These are phyloP conservation scores for Fulmarus glacialis DNA, from an alignment of 2,113 vertebrate genomes.

Conservation along the genomic window DNA sequence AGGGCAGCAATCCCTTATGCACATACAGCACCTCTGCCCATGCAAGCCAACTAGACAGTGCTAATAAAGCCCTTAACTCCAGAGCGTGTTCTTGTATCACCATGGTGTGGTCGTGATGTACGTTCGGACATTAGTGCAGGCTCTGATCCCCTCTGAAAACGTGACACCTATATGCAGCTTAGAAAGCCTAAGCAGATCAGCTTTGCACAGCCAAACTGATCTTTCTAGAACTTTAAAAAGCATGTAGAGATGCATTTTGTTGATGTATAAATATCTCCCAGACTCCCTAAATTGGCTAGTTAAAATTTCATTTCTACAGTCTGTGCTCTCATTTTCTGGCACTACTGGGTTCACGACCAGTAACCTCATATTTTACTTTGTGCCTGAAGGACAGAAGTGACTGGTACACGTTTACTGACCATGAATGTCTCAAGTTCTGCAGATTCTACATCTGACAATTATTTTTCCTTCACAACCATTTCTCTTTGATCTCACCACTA, in stretches of 20 bases:
- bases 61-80: rapidly evolving
- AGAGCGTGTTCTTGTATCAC: rapidly evolving
- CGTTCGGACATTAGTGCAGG: rapidly evolving
- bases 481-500: neutral
- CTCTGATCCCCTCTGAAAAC: neutral
- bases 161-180: neutral
- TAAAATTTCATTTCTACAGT: no score
- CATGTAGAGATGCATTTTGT: neutral
- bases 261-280: neutral
- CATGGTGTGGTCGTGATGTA: rapidly evolving
- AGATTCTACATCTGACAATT: neutral
- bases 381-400: neutral
- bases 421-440: neutral
- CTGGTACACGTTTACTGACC: neutral
- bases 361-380: neutral
- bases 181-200: neutral
- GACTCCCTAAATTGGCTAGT: neutral
- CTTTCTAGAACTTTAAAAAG: neutral
- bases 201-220: neutral
- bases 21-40: rapidly evolving
- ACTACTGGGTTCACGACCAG: neutral
- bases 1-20: neutral
- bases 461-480: neutral
- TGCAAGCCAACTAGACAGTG: rapidly evolving
- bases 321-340: neutral